phyloP scores from a whole-genome alignment of 2,113 vertebrate genomes.

The Sinosuthora webbiana region DNA sequence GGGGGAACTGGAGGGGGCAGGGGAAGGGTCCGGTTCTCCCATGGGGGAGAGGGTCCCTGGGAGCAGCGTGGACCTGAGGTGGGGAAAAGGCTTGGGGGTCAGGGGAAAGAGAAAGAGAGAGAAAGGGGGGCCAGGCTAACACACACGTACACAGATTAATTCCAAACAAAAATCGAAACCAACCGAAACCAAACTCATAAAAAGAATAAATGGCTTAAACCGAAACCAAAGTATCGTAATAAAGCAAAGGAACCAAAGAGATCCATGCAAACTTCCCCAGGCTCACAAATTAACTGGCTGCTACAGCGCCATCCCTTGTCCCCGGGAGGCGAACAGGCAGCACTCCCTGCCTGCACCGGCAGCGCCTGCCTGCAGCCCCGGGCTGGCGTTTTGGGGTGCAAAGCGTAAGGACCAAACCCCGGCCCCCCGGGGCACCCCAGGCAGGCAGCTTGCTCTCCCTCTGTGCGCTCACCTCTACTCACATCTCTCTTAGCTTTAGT shows the following conservation, averaged over 20 bases:
- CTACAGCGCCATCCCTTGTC: conserved; percentile 80
- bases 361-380: background rate
- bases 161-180: conserved; percentile 69
- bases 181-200: conserved; percentile 73
- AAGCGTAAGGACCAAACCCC: background rate
- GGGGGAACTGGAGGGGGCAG: background rate
- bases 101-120: conserved; percentile 1
- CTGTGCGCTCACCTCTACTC: background rate
- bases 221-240: conserved; percentile 72
- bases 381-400: background rate
- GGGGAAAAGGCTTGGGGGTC: conserved; percentile 19
- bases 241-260: conserved; percentile 71
- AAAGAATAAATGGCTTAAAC: conserved; percentile 71
- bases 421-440: background rate
- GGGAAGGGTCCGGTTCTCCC: conserved; percentile 7
- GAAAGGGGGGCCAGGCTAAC: conserved; percentile 65
- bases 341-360: background rate
- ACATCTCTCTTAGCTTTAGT: background rate
- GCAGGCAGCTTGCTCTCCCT: conserved; percentile 18
- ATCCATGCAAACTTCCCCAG: conserved; percentile 90
- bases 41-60: background rate
- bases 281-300: conserved; percentile 69
- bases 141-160: conserved; percentile 71
- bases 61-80: conserved; percentile 12
- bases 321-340: conserved; percentile 63